Base-by-base conservation (phyloP, 2,888 invertebrate genomes). In the Malthinus flaveolus region DNA sequence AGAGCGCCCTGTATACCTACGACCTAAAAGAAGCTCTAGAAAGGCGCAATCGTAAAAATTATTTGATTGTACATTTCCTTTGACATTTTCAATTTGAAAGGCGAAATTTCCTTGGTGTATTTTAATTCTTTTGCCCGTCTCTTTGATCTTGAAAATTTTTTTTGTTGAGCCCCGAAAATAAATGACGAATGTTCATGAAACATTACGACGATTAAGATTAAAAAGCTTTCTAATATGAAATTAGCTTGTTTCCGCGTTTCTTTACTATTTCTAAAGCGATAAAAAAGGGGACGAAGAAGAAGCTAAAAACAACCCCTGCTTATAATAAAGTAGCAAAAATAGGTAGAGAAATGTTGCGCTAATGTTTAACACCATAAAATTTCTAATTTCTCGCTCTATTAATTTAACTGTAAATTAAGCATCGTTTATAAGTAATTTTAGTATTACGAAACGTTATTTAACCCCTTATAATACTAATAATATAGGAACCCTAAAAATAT, bases 381-480 rank as follows among this genome's bases (percentile, higher is more conserved):
- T 64, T 64, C 64, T 60, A 64, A 64, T 64, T 64, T 64, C 53
- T 53, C 60, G 64, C 58, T 57, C 59, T 62, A 64, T 64, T 64
- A 62, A 62, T 59, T 62, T 60, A 53, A 50, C 50, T 60, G 61
- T 57, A 61, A 61, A 64, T 64, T 59, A 62, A 61, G 55, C 52
- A 53, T 62, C 60, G 56, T 55, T 59, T 50, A 49, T 55, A 54
- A 59, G 59, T 53, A 61, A 61, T 61, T 61, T 56, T 50, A 52
- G 47, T 45, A 51, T 56, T 42, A 61, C 49, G 5, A 35, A 42
- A 52, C 49, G 51, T 60, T 56, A 60, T 60, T 60, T 56, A 60
- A 60, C 49, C 60, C 61, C 56, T 53, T 59, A 53, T 53, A 56
- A 53, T 50, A 56, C 56, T 56, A 61, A 56, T 61, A 61, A 61